Evolutionary conservation across 2,797 vertebrate genomes (phyloP), one percentile per base, ranked within the genome.

Genomic region (Enteromius mattozi): DNA sequence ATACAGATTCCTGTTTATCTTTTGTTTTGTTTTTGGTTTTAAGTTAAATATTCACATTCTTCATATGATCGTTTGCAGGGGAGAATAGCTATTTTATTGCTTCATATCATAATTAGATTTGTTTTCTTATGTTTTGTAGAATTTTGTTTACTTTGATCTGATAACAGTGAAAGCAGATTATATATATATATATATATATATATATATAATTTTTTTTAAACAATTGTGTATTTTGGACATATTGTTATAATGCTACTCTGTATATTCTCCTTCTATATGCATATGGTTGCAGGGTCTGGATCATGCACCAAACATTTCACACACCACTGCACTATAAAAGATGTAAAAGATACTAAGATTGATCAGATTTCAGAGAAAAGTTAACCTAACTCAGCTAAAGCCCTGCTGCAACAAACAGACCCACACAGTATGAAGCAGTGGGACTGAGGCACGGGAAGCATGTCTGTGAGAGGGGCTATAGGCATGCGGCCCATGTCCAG

Each of bases 381-480:
- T 30, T 70, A 12, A 30, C 35, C n/a, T 24, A 2, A 14, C 27
- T 17, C 17, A 63, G 35, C n/a, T 63, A 12, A 30, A 27, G 61
- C 5, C 59, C 45, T 24, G 19, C 19, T 33, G 79, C 27, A 80
- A 54, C 79, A 80, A 80, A 70, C 49, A 37, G 68, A 71, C 81
- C 81, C 81, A 83, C 81, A 77, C 47, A 77, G 17, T 30, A 90
- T 86, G 78, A 89, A 90, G 84, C 93, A 88, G 94, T 93, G 95
- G 95, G 96, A 93, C 87, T 83, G 91, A 95, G 94, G 96, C 95
- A 95, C 92, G 96, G 96, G 92, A 97, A 96, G 95, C 95, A 97
- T 93, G 88, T 96, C 94, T 90, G 88, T 90, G 88, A 90, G 92
- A 83, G 92, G 94, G 93, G 93, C 93, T 94, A 91, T 87, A 91